Evolutionary conservation across 2,797 vertebrate species (phyloP), one percentile per base, ranked within the genome.

Genomic region (Hephaestus fuliginosus): DNA sequence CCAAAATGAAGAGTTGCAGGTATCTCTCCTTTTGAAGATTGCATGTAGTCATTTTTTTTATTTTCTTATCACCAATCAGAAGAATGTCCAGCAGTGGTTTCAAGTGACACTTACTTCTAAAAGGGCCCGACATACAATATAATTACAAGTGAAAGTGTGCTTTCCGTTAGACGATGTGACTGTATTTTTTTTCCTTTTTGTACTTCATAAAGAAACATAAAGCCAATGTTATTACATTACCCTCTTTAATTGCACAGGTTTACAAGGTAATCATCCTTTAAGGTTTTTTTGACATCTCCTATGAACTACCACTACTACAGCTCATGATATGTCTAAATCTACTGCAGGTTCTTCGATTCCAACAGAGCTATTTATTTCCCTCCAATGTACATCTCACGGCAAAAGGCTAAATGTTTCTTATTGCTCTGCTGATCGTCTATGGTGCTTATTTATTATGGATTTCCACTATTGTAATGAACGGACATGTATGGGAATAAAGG

Each of bases 361-460:
- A 56, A 80, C 56, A 70, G 72, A 55, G 22, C 30, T 30, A 25
- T 80, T 72, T 49, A 68, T 76, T 74, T 86, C 75, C 63, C 25
- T 62, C 53, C 13, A 33, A n/a, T 60, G 48, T 83, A 43, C 62
- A 70, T 74, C 68, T 80, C 56, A 57, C 56, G 60, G 52, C 56
- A n/a, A 70, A 25, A 82, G 57, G 73, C 52, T 87, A 67, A 81
- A 25, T 89, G 84, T 85, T 79, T 83, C 68, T 65, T 83, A 71
- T 74, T 85, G 82, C 81, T 88, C 87, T 86, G 81, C 84, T 76
- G 72, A 87, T 86, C 73, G 83, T 85, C 71, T 83, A 80, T 80
- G 93, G 90, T 91, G 91, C 88, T 92, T 92, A 95, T 94, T 93
- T 94, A 92, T 93, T 92, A 93, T 89, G 83, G 67, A 81, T 89